Percentiles rank a stretch among this genome's conserved stretches.
phyloP scores from a whole-genome alignment of 2,797 vertebrate genomes.

The Sebastes iracundus region DNA sequence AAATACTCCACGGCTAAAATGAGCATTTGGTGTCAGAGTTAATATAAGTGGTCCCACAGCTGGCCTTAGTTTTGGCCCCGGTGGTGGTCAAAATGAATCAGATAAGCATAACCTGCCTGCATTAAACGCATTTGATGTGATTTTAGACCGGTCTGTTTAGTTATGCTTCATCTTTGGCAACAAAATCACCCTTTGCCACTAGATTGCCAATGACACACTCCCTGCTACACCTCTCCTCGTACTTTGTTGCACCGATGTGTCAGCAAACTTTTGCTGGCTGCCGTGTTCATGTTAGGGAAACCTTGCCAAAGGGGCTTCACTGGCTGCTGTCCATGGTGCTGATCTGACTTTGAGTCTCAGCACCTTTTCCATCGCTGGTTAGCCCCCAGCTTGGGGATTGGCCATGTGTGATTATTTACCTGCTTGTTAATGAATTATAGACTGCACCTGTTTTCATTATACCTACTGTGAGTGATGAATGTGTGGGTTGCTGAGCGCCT shows the following conservation, averaged over 20 bases:
- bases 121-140: neutral
- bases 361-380: neutral
- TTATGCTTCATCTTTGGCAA: neutral
- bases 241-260: neutral
- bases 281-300: neutral
- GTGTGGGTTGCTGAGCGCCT: neutral
- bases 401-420: neutral
- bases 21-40: neutral
- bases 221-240: neutral
- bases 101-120: neutral
- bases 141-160: neutral
- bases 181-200: neutral
- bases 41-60: neutral
- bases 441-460: neutral
- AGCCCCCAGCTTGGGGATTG: neutral
- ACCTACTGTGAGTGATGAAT: neutral
- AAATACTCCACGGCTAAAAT: neutral
- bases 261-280: neutral
- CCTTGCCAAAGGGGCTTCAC: neutral
- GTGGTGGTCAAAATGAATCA: neutral
- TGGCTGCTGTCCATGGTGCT: constrained; percentile 33
- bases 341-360: neutral
- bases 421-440: neutral
- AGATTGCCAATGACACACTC: neutral
- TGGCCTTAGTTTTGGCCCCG: neutral